Evolutionary conservation across 2,888 invertebrate species (phyloP).

Genomic region (Bugulina stolonifera): DNA sequence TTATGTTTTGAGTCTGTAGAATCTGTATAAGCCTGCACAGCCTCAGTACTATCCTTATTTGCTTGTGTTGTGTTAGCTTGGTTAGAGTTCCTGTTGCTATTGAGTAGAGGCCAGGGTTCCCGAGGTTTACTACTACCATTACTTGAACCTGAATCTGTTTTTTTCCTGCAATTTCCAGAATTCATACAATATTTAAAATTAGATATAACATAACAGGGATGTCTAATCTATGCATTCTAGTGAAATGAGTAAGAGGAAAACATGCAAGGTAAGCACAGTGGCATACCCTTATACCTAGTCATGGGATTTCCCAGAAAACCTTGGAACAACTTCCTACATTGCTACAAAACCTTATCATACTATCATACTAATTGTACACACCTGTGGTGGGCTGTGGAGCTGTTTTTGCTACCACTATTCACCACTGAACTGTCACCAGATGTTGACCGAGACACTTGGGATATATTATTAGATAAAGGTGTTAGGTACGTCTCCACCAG

Average conservation of each 20-base stretch:
- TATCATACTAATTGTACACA: no score
- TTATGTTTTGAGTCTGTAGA: neutral
- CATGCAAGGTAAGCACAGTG: no score
- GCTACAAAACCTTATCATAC: no score
- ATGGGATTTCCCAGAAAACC: no score
- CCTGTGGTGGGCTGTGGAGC: neutral
- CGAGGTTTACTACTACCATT: constrained; percentile 27
- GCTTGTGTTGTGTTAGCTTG: neutral
- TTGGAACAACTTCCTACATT: no score
- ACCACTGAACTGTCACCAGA: neutral
- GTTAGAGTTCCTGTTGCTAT: constrained; percentile 2
- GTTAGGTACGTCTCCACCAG: constrained; percentile 44
- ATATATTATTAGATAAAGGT: neutral
- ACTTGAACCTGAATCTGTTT: constrained; percentile 32
- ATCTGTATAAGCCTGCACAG: neutral
- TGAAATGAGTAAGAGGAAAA: no score
- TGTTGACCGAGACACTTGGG: neutral
- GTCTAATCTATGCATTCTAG: no score
- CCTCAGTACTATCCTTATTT: neutral
- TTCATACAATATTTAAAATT: no score
- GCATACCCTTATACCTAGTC: no score
- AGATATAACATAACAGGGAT: no score
- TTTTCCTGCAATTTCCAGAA: constrained; percentile 33
- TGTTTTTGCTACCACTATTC: neutral
- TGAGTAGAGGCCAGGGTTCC: constrained; percentile 30